Base-by-base conservation (phyloP, 2,888 invertebrate species). In the Ophioninae sp. region DNA sequence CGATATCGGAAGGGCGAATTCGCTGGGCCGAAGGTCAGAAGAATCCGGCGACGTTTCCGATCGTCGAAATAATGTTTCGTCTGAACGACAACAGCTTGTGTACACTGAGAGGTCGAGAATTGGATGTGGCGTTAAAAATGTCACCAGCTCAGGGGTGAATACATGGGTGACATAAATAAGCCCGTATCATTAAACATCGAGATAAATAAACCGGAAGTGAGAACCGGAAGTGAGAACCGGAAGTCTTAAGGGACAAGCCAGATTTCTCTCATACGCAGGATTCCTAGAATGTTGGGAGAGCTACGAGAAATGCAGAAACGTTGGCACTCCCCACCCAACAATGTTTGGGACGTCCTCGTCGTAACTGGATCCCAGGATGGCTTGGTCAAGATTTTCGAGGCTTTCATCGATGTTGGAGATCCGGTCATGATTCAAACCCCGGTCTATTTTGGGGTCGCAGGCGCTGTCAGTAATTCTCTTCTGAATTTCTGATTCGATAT, bases 331-430 rank as follows among this genome's bases (percentile, higher is more conserved):
- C 71, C 78, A 20, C 71, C 64, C 13, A 72, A 72, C 37, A 37
- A 59, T 37, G 37, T 10, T 20, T 76, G 76, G 76, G 76, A 76
- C 37, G 39, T 76, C 6, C 58, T 76, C 41, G 90, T 96, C 39
- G 93, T 96, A 17, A 96, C 96, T 85, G 97, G 96, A 0, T 95
- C 95, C 2, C 96, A 96, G 90, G 96, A 96, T 90, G 96, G 95
- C 2, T 94, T 96, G 79, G 95, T 95, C 91, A 95, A 95, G 90
- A 94, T 95, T 39, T 93, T 96, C 65, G 96, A 96, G 85, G 94
- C 96, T 93, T 91, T 95, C 68, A 88, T 96, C 2, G 94, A 94
- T 69, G 94, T 94, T 0, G 96, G 95, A 0, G 96, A 96, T 87
- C 94, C 95, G 0, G 93, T 97, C 10, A 88, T 96, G 56, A 94